Conservation (phyloP, 2,888 invertebrate species). For the Anodontia alba region DNA sequence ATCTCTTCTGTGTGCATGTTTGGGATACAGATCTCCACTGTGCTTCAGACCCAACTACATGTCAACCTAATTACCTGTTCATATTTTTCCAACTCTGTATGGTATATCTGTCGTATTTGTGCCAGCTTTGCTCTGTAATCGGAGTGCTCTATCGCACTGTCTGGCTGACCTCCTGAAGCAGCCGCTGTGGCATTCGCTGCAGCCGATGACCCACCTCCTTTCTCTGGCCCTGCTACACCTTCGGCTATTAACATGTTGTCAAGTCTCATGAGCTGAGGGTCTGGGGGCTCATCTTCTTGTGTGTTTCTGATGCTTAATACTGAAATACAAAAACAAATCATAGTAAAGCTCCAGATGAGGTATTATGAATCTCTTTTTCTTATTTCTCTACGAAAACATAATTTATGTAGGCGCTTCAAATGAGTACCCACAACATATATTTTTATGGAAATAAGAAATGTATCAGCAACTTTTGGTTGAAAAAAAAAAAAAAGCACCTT, state of each 20-base stretch:
- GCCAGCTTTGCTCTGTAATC: conserved; percentile 99
- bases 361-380: too few species aligned
- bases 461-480: too few species aligned
- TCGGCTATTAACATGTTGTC: conserved; percentile 99
- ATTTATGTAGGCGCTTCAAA: too few species aligned
- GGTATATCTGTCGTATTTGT: conserved; percentile 99
- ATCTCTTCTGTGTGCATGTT: too few species aligned
- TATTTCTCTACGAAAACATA: too few species aligned
- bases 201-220: conserved; percentile 83
- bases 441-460: not conserved
- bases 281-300: conserved; percentile 99
- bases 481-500: too few species aligned
- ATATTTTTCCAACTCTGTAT: conserved; percentile 99
- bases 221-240: conserved; percentile 88
- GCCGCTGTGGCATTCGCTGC: conserved; percentile 83
- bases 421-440: not conserved
- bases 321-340: too few species aligned
- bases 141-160: conserved; percentile 98
- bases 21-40: too few species aligned
- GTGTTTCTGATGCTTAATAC: conserved; percentile 97
- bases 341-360: too few species aligned
- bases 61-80: conserved; percentile 92
- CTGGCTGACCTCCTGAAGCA: conserved; percentile 82
- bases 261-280: conserved; percentile 98
- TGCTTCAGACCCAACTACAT: too few species aligned